Percentiles rank a stretch among this genome's conserved stretches.
These are phyloP conservation scores for Austrofundulus limnaeus DNA, from an alignment of 2,113 vertebrate species.

Conservation along the genomic window DNA sequence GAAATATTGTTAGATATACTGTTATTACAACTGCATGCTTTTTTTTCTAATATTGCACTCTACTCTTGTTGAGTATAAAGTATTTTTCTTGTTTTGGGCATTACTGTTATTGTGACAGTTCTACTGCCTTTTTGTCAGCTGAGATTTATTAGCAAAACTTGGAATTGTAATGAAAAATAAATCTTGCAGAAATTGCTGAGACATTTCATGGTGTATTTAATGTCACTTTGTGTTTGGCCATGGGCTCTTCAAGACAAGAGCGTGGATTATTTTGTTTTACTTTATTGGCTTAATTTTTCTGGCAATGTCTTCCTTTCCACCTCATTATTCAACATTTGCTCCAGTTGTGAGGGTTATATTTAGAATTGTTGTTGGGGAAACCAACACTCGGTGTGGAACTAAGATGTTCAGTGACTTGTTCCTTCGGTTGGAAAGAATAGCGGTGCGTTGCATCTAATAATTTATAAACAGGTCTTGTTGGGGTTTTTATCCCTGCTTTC, in stretches of 20 bases:
- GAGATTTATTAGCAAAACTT: background rate
- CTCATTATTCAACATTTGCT: constrained; percentile 73
- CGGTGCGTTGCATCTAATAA: background rate
- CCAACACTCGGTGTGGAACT: constrained; percentile 34
- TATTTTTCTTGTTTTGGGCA: background rate
- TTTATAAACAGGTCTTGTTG: background rate
- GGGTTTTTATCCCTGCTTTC: constrained; percentile 11
- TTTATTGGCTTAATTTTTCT: constrained; percentile 16
- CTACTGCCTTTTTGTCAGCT: no score
- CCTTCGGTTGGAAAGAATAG: constrained; percentile 5
- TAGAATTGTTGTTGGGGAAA: constrained; percentile 69
- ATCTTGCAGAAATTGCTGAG: no score
- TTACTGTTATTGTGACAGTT: background rate
- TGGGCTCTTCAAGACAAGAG: constrained; percentile 9
- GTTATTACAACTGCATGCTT: no score
- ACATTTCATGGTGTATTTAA: constrained; percentile 7
- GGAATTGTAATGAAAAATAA: background rate
- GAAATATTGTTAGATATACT: no score
- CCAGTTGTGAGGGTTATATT: constrained; percentile 65
- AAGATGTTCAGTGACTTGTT: constrained; percentile 19
- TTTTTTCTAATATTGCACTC: no score
- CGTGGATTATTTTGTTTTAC: constrained; percentile 14
- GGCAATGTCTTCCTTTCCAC: constrained; percentile 26
- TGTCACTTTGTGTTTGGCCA: constrained; percentile 6
- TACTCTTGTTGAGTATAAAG: background rate